Evolutionary conservation across 2,113 vertebrate genomes (phyloP).

Genomic region (Sylvilagus bachmani): DNA sequence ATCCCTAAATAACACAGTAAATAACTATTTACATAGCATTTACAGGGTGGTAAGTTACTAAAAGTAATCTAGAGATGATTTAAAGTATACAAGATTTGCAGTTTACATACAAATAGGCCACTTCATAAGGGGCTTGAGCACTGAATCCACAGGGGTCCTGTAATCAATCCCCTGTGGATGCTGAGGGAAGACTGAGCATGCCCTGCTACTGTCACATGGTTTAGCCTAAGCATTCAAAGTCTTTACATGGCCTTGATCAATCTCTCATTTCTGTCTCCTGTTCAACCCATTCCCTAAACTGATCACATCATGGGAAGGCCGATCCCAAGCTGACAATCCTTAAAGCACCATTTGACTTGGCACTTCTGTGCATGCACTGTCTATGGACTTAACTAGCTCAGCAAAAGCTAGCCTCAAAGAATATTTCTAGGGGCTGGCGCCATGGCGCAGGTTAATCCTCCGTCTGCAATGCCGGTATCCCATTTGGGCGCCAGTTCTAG

Average conservation of each 20-base stretch:
- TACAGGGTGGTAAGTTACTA: background rate
- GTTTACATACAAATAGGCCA: background rate
- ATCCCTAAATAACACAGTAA: background rate
- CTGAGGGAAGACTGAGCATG: background rate
- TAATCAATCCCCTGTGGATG: background rate
- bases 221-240: background rate
- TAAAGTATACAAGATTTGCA: background rate
- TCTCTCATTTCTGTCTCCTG: slow-evolving; percentile 2
- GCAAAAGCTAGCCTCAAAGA: background rate
- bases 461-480: too few relatives aligned
- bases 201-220: background rate
- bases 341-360: slow-evolving; percentile 51
- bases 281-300: slow-evolving; percentile 36
- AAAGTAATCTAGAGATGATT: background rate
- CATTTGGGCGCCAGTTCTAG: too few relatives aligned
- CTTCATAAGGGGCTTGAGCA: background rate
- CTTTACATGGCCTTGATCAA: background rate
- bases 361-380: background rate
- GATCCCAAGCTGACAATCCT: slow-evolving; percentile 2
- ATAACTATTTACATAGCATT: background rate
- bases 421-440: background rate
- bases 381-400: background rate
- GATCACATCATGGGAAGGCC: slow-evolving; percentile 9
- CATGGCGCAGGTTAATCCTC: too few relatives aligned
- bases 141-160: rapidly evolving